Conservation (phyloP, 2,888 invertebrate species). For the Chrysolina haemoptera region DNA sequence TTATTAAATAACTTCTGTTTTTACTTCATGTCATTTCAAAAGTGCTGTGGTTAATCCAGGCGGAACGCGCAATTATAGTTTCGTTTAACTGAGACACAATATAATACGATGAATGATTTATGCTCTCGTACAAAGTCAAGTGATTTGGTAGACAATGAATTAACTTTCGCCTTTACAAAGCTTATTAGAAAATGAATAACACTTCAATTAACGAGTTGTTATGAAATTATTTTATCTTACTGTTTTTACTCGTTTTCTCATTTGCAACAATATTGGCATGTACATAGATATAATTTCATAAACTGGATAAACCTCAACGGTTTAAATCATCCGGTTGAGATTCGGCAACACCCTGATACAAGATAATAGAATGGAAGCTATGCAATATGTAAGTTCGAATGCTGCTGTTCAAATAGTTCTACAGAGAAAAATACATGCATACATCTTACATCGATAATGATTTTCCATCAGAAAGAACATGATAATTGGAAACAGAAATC, state of each 20-base stretch:
- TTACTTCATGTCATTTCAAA: too few relatives aligned
- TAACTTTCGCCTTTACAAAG: not conserved
- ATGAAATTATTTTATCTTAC: not conserved
- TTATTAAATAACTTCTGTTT: too few relatives aligned
- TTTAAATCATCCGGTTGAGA: not conserved
- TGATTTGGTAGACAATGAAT: not conserved
- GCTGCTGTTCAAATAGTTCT: not conserved
- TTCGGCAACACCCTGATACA: not conserved
- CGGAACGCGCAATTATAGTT: too few relatives aligned
- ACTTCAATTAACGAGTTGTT: conserved; percentile 1
- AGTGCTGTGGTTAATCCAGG: too few relatives aligned
- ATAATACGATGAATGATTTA: not conserved
- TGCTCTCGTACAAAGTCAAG: not conserved
- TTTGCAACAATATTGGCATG: not conserved
- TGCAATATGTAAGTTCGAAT: not conserved
- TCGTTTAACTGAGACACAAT: too few relatives aligned
- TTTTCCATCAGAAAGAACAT: too few relatives aligned
- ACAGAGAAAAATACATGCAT: too few relatives aligned
- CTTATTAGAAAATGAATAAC: conserved; percentile 1
- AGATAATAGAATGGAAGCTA: not conserved
- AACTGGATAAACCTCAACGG: not conserved
- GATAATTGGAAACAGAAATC: too few relatives aligned
- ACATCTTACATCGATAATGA: too few relatives aligned
- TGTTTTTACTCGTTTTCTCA: not conserved
- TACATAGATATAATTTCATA: not conserved